Percentiles rank a stretch among this genome's conserved stretches.
phyloP scores from a whole-genome alignment of 2,888 invertebrate genomes.

The Troides aeacus region DNA sequence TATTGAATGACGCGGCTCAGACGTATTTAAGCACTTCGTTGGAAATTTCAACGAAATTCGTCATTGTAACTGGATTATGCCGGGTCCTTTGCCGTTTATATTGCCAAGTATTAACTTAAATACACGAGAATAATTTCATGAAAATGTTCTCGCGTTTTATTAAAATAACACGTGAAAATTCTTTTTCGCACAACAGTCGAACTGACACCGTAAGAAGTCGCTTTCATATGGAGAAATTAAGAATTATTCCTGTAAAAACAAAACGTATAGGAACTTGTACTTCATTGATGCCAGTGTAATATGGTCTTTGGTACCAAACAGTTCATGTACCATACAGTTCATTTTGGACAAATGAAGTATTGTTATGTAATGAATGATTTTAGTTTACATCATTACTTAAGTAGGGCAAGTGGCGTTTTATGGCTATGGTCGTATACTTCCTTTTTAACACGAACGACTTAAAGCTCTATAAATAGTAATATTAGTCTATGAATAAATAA shows the following conservation, averaged over 20 bases:
- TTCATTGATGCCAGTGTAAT: too few relatives aligned
- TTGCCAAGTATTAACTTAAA: conserved; percentile 6
- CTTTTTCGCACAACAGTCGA: background rate
- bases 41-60: conserved; percentile 20
- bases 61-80: conserved; percentile 20
- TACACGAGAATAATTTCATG: conserved; percentile 2
- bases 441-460: too few relatives aligned
- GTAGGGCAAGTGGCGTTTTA: too few relatives aligned
- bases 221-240: background rate
- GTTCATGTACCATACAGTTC: too few relatives aligned
- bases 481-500: too few relatives aligned
- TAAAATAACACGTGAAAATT: background rate
- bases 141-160: background rate
- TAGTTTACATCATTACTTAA: too few relatives aligned
- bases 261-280: background rate
- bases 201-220: background rate
- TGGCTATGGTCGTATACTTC: too few relatives aligned
- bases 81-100: conserved; percentile 14
- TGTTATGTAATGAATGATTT: too few relatives aligned
- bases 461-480: too few relatives aligned
- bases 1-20: conserved; percentile 35
- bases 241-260: background rate
- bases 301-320: too few relatives aligned
- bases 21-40: conserved; percentile 25
- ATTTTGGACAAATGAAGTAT: too few relatives aligned